Conservation (phyloP, 2,113 vertebrate genomes). For the Diphyllodes magnificus region DNA sequence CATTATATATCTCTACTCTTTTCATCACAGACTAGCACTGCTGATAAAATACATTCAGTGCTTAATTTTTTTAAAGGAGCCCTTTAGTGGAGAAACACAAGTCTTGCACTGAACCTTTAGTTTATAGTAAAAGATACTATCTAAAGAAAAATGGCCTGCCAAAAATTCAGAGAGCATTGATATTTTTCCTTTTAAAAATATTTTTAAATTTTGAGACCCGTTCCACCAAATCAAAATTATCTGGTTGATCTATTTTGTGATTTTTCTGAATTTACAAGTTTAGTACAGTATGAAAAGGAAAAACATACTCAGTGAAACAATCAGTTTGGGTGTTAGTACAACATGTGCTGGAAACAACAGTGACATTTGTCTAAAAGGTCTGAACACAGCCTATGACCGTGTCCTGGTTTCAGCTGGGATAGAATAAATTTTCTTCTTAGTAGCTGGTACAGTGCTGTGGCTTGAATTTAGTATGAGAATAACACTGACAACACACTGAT, state of each 20-base stretch:
- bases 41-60: neutral
- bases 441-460: neutral
- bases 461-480: neutral
- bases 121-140: neutral
- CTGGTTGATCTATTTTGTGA: neutral
- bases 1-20: neutral
- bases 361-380: neutral
- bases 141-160: neutral
- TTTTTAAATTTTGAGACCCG: neutral
- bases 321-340: neutral
- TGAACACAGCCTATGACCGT: rapidly evolving
- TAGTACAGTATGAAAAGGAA: neutral
- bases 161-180: neutral
- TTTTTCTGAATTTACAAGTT: neutral
- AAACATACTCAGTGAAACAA: neutral
- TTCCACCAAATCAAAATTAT: neutral
- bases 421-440: neutral
- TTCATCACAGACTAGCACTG: neutral
- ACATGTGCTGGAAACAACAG: neutral
- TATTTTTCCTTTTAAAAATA: neutral
- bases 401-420: neutral
- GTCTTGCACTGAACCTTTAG: neutral
- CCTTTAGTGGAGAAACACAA: neutral
- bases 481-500: neutral
- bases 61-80: neutral